These are phyloP conservation scores for Diabrotica virgifera DNA, from an alignment of 1,140 invertebrate genomes.

Conservation along the genomic window DNA sequence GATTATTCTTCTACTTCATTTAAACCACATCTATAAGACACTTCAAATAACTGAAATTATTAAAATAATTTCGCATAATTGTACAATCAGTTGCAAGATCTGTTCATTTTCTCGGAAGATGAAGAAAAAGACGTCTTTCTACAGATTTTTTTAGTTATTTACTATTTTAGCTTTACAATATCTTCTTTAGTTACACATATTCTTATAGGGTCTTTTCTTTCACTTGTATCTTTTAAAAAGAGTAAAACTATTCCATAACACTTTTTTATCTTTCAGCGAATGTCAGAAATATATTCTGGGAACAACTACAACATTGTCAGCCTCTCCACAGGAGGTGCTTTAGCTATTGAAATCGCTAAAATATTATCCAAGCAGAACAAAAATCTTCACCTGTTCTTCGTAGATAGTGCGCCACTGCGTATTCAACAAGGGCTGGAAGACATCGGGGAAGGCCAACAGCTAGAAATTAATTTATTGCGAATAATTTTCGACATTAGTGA, in stretches of 20 bases:
- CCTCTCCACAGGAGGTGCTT: constrained; percentile 44
- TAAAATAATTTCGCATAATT: too few species aligned
- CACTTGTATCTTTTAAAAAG: too few species aligned
- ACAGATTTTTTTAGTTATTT: too few species aligned
- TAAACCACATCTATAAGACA: too few species aligned
- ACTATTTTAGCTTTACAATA: too few species aligned
- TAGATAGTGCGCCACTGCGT: constrained; percentile 45
- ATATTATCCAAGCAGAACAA: constrained; percentile 38
- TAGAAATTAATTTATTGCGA: constrained; percentile 34
- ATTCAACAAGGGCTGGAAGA: constrained; percentile 39
- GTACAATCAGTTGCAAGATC: too few species aligned
- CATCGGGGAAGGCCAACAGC: constrained; percentile 37
- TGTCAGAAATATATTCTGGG: constrained; percentile 37
- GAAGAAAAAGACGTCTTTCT: too few species aligned
- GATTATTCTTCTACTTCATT: too few species aligned
- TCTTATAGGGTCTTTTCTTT: too few species aligned
- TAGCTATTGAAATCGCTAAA: constrained; percentile 44
- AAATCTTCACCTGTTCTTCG: constrained; percentile 40
- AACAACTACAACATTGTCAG: constrained; percentile 45
- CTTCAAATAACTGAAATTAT: too few species aligned
- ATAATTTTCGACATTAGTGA: constrained; percentile 40
- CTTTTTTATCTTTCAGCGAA: constrained; percentile 34
- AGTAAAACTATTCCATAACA: not conserved
- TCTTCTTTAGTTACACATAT: too few species aligned
- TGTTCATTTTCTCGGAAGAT: too few species aligned